Evolutionary conservation across 2,113 vertebrate genomes (phyloP), one percentile per base, ranked within the genome.

Genomic region (Catharus bicknelli): DNA sequence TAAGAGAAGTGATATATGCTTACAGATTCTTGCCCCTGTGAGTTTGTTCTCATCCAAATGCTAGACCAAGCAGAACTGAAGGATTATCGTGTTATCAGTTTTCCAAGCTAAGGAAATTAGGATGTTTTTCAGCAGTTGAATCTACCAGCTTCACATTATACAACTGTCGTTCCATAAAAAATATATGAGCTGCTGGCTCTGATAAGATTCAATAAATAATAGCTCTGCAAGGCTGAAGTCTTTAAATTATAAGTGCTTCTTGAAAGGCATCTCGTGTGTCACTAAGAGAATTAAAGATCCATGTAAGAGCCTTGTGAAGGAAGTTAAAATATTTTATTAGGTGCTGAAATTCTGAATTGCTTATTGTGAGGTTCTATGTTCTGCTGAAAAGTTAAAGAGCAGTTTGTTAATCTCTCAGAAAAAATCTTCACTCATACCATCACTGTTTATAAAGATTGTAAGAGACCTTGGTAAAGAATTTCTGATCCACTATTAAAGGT

Each of bases 241-340:
- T 86, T 77, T 73, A 93, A 88, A 76, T 59, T 64, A 11, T 50
- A 89, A 90, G 30, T 72, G 22, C 25, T 88, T 74, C 84, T 87
- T 53, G 48, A 89, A 77, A 82, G 48, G 57, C 62, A 82, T 81
- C 53, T 74, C 0, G 0, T 72, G 48, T 75, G 27, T 82, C 69
- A 84, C 57, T 86, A 83, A 74, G 48, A 81, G 34, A 72, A 83
- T 86, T 75, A 90, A 88, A 84, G 36, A 82, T 67, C 45, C 48
- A 75, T 78, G 12, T 36, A 88, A 78, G 13, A 90, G 16, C 20
- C 22, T 87, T 86, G 26, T 57, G 62, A 85, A 88, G 40, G 40
- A 93, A 95, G 90, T 86, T 7, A 77, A 91, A 90, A 61, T 83
- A 79, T 82, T 87, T 91, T 90, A 86, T 83, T 90, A 73, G 29